Base-by-base conservation (phyloP, 2,888 invertebrate genomes). In the Sylvicola fuscatus region DNA sequence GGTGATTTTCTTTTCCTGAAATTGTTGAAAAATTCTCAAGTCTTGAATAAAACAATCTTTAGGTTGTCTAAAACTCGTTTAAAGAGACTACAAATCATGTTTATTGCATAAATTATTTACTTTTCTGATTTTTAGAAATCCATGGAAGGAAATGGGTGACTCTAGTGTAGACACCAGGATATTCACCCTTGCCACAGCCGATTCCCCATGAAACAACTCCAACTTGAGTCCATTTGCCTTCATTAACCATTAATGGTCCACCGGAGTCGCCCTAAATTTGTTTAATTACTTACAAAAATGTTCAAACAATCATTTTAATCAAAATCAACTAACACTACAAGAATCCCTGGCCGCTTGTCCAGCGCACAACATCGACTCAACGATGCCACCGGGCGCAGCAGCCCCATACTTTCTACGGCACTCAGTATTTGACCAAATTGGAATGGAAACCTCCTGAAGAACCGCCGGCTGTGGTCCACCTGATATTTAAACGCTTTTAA, bases 171-270 rank as follows among this genome's bases (percentile, higher is more conserved):
- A 89, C 87, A 12, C 87, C 89, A 0, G 86, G 87, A 58, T 83
- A 87, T 50, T 83, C 83, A 14, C 84, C 84, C 60, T 86, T 84
- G 37, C 86, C 86, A 52, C 87, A 34, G 27, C 84, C 86, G 46
- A 87, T 86, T 41, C 87, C 87, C 84, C 86, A 87, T 11, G 84
- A 84, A 14, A 87, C 87, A 34, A 87, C 72, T 36, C 87, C 87
- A 13, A 82, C 77, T 60, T 86, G 86, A 0, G 70, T 75, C 77
- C 83, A 84, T 39, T 70, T 69, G 27, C 68, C 71, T 37, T 75
- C 72, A 48, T 72, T 75, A 10, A 84, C 70, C 75, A 86, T 79
- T 47, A 87, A 56, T 0, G 87, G 87, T 4, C 87, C 87, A 32
- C 87, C 87, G 45, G 84, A 84, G 54, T 87, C 86, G 32, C 86